These are phyloP conservation scores for Poeciliopsis turneri DNA, from an alignment of 2,797 vertebrate genomes.

Conservation along the genomic window DNA sequence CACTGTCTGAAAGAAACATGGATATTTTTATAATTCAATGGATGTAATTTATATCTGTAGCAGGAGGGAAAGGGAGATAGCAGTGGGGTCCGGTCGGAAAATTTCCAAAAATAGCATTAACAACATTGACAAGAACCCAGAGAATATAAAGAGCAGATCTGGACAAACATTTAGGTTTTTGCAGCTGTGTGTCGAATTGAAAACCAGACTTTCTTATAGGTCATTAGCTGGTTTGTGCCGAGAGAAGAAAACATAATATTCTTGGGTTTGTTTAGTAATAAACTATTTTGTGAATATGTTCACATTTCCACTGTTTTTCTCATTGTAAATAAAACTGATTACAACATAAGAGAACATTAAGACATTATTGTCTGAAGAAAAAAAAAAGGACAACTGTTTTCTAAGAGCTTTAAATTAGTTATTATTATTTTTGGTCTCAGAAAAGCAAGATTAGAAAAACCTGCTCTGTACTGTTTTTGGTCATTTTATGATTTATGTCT, in stretches of 20 bases:
- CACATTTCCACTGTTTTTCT: too few relatives aligned
- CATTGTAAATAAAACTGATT: neutral
- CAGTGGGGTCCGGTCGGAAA: neutral
- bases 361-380: neutral
- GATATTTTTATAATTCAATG: conserved; percentile 80
- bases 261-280: neutral
- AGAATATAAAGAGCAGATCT: neutral
- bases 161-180: neutral
- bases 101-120: conserved; percentile 9
- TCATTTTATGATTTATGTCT: neutral
- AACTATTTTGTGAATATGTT: neutral
- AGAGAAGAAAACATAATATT: neutral
- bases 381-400: neutral
- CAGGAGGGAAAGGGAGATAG: conserved; percentile 2
- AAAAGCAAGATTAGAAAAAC: too few relatives aligned
- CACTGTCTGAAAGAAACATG: conserved; percentile 75
- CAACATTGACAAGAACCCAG: neutral
- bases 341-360: neutral
- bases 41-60: conserved; percentile 70
- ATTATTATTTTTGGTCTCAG: neutral
- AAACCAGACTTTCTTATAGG: neutral
- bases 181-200: neutral
- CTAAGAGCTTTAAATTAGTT: neutral
- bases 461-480: neutral
- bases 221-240: neutral